phyloP scores from a whole-genome alignment of 2,797 vertebrate genomes.

The Esox masquinongy region DNA sequence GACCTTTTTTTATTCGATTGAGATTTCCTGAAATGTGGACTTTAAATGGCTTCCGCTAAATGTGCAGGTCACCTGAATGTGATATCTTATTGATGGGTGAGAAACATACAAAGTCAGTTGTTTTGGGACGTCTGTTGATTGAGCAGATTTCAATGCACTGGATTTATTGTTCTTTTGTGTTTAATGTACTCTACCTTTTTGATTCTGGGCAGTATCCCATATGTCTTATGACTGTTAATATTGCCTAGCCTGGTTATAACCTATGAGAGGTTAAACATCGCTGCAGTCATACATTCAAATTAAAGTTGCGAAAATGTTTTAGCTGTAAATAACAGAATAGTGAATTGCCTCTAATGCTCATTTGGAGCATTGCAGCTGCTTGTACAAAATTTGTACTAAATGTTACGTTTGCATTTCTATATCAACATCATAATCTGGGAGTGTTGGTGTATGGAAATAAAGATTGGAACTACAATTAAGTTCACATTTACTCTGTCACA shows the following conservation, averaged over 20 bases:
- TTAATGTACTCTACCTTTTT: not conserved
- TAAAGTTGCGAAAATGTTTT: not conserved
- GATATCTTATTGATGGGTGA: not conserved
- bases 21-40: not conserved
- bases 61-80: not conserved
- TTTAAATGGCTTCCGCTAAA: not conserved
- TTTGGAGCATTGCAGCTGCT: not conserved
- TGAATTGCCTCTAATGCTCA: not conserved
- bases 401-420: not conserved
- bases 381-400: not conserved
- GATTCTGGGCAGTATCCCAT: not conserved
- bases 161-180: not conserved
- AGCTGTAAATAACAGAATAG: not conserved
- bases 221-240: not conserved
- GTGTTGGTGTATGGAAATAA: not conserved
- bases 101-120: not conserved
- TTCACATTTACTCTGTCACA: not conserved
- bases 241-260: not conserved
- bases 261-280: not conserved
- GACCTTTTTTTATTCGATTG: conserved; percentile 9
- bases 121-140: not conserved
- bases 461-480: not conserved
- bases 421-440: not conserved
- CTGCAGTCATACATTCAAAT: not conserved
- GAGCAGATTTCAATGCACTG: not conserved